These are phyloP conservation scores for Leptothorax acervorum DNA, from an alignment of 2,888 invertebrate genomes.

Conservation along the genomic window DNA sequence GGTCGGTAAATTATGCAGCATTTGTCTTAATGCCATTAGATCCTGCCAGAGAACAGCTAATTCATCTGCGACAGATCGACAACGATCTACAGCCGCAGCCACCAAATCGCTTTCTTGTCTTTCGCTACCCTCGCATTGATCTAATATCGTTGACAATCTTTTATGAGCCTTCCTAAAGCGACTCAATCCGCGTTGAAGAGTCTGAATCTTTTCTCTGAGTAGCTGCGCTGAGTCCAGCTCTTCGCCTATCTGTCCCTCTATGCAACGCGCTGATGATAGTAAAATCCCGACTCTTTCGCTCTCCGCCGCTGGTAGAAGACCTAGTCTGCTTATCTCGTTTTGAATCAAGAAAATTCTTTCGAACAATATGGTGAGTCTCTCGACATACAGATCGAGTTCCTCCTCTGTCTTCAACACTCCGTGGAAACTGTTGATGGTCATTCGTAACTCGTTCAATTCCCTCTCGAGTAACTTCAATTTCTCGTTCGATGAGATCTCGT, in stretches of 20 bases:
- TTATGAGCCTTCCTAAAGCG: conserved; percentile 90
- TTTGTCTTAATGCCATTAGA: conserved; percentile 91
- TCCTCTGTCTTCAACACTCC: conserved; percentile 94
- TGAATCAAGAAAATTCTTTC: conserved; percentile 92
- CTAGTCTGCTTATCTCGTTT: conserved; percentile 92
- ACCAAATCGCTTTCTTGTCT: conserved; percentile 92
- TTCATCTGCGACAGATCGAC: conserved; percentile 90
- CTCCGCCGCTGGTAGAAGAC: conserved; percentile 90
- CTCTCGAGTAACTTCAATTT: conserved; percentile 92
- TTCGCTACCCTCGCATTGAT: conserved; percentile 91
- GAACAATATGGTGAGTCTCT: conserved; percentile 92
- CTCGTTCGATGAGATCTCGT: conserved; percentile 91
- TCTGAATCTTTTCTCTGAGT: conserved; percentile 91
- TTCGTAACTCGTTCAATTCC: conserved; percentile 91
- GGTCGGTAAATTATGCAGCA: conserved; percentile 92
- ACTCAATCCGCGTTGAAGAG: conserved; percentile 90
- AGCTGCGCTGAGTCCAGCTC: conserved; percentile 92
- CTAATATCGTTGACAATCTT: conserved; percentile 87
- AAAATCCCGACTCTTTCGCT: conserved; percentile 92
- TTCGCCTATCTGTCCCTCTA: conserved; percentile 91
- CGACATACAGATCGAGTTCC: conserved; percentile 93
- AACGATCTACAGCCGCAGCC: conserved; percentile 91
- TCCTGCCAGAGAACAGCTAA: conserved; percentile 92
- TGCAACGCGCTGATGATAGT: conserved; percentile 89
- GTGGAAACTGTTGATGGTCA: conserved; percentile 90